These are phyloP conservation scores for Aphidius gifuensis DNA, from an alignment of 1,140 invertebrate genomes.

Conservation along the genomic window DNA sequence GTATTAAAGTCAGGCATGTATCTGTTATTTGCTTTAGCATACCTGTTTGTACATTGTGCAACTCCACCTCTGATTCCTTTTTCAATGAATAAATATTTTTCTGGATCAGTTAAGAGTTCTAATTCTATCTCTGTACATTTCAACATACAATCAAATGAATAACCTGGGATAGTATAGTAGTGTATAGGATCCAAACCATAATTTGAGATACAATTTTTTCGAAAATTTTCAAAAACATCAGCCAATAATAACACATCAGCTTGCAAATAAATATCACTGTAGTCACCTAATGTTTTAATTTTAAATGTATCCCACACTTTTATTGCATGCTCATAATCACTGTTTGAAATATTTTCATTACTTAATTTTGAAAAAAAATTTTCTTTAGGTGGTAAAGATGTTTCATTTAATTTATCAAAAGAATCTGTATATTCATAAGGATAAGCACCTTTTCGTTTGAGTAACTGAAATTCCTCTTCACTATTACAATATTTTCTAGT, in stretches of 20 bases:
- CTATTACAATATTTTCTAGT: background rate
- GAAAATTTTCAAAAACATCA: slow-evolving; percentile 14
- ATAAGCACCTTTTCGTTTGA: background rate
- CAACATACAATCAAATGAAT: background rate
- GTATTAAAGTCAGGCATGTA: background rate
- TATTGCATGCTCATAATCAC: background rate
- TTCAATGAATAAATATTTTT: background rate
- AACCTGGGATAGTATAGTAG: slow-evolving; percentile 4
- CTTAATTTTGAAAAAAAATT: background rate
- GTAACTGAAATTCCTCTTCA: background rate
- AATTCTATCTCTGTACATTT: background rate
- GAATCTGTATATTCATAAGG: background rate
- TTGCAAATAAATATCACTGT: background rate
- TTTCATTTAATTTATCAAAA: background rate
- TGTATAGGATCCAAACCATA: slow-evolving; percentile 7
- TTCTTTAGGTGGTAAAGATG: background rate
- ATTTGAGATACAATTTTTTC: background rate
- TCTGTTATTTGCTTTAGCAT: background rate
- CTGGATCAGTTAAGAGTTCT: background rate
- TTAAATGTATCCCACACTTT: background rate
- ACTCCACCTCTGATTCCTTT: background rate
- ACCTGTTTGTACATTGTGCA: slow-evolving; percentile 1
- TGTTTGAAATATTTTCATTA: background rate
- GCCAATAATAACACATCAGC: slow-evolving; percentile 4
- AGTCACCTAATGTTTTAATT: background rate